Evolutionary conservation across 2,888 invertebrate species (phyloP), one percentile per base, ranked within the genome.

Genomic region (Drosophila rubida): DNA sequence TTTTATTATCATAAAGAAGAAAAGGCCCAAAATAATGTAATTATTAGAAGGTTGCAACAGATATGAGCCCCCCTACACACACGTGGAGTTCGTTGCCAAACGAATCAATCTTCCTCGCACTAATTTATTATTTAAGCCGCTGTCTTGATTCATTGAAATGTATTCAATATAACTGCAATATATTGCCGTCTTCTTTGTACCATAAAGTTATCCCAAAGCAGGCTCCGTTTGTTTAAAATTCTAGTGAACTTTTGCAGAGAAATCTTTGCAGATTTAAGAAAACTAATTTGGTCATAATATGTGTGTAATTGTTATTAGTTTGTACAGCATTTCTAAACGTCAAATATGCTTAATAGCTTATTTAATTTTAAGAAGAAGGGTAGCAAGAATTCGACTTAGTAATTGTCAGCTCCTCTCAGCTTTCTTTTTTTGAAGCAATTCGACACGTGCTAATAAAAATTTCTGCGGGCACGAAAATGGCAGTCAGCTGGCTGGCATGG

Each of bases 361-460:
- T 23, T 23, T 23, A 1, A 2, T 25, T 25, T 5, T 6, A 25
- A 6, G 6, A 0, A 6, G 7, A 25, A 67, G 64, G 14, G 49
- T 60, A 63, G 9, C 5, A 23, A 30, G 23, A 42, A 19, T 37
- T 60, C 61, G 63, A 25, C 58, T 65, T 22, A 13, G 19, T 13
- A 35, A 44, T 7, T 41, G 45, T 41, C 9, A 1, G 7, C 13
- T 8, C 4, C n/a, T 2, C 35, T 25, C 19, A 19, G 14, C 14
- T 39, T 50, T 25, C 58, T 39, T 62, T 76, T 64, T 76, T 81
- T 76, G 42, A 64, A 74, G 86, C 69, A 82, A 76, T 71, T 85
- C 75, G 88, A 82, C 86, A 79, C 86, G 86, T 85, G 88, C 83
- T 82, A 83, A 87, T 87, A 82, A 85, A 76, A 82, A 76, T 82